Percentiles rank a stretch among this genome's conserved stretches.
Evolutionary conservation across 1,140 invertebrate genomes (phyloP).

Genomic region (Temnothorax longispinosus): DNA sequence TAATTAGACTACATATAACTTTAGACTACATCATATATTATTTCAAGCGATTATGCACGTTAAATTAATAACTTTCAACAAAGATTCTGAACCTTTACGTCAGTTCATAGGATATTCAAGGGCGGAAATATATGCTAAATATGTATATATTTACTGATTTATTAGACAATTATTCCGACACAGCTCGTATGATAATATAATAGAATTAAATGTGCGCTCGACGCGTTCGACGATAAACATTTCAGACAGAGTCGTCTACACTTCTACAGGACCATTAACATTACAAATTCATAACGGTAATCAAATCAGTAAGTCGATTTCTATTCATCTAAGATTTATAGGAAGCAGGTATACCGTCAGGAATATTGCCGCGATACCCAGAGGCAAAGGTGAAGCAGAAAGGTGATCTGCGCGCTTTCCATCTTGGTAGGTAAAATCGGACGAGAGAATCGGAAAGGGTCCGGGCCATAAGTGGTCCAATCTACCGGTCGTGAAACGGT

Average conservation of each 20-base stretch:
- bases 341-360: background rate
- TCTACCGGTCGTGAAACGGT: conserved; percentile 51
- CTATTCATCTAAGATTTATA: conserved; percentile 13
- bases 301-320: conserved; percentile 10
- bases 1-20: no score
- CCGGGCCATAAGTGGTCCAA: conserved; percentile 43
- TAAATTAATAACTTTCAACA: background rate
- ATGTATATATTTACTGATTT: background rate
- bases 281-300: conserved; percentile 21
- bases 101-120: background rate
- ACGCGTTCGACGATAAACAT: background rate
- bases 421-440: conserved; percentile 9
- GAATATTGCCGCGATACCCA: background rate
- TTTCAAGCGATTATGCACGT: no score
- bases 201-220: background rate
- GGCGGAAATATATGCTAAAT: background rate
- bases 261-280: background rate
- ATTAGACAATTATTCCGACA: background rate
- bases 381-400: conserved; percentile 19
- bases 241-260: background rate
- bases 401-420: conserved; percentile 7
- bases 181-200: background rate
- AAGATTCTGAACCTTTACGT: background rate
- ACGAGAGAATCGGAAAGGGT: conserved; percentile 17
- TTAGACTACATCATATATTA: no score